These are phyloP conservation scores for Tipula lateralis DNA, from an alignment of 2,888 invertebrate genomes.

Conservation along the genomic window DNA sequence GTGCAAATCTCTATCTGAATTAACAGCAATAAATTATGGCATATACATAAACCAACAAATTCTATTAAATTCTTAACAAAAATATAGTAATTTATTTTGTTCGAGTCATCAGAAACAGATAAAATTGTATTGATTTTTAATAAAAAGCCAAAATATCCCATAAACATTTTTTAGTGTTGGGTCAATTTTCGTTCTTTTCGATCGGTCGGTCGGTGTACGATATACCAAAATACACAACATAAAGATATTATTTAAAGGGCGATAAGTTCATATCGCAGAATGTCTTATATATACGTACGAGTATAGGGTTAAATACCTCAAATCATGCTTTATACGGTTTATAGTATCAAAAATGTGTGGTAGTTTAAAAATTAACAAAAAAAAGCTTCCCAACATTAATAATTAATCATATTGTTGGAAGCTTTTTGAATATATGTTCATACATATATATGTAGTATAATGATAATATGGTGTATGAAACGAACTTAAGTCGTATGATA, in stretches of 20 bases:
- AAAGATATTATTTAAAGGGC: background rate
- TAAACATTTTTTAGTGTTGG: background rate
- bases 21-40: background rate
- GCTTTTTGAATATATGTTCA: background rate
- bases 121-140: slow-evolving; percentile 3
- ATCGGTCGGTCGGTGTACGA: background rate
- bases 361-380: background rate
- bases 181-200: background rate
- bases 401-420: background rate
- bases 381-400: background rate
- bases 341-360: background rate
- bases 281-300: too few species aligned
- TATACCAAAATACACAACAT: too few species aligned
- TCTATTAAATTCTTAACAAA: background rate
- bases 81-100: background rate
- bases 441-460: background rate
- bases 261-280: background rate
- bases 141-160: background rate
- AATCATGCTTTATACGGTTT: background rate
- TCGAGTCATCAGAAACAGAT: background rate
- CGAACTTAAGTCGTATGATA: background rate
- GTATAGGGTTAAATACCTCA: background rate
- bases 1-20: background rate
- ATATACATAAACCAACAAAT: background rate
- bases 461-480: background rate